Conservation (phyloP, 2,888 invertebrate species). For the Diarsia brunnea region DNA sequence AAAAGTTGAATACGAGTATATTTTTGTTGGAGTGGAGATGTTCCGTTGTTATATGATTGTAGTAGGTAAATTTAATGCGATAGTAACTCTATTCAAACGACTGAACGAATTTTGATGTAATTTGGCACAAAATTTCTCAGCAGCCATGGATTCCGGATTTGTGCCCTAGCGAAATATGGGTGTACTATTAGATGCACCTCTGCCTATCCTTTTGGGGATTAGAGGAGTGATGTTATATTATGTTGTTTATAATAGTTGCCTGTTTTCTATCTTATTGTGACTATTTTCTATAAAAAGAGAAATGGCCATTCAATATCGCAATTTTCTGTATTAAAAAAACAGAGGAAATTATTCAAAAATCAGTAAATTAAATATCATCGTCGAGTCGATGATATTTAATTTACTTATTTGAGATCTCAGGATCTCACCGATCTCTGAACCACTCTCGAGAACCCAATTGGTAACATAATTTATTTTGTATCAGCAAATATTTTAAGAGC, state of each 20-base stretch:
- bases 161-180: no score
- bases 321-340: background rate
- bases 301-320: background rate
- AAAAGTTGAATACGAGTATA: slow-evolving; percentile 7
- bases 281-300: no score
- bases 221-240: no score
- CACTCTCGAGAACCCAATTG: background rate
- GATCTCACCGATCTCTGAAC: background rate
- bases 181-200: no score
- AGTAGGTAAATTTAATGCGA: no score
- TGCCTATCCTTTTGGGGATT: no score
- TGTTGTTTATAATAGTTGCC: background rate
- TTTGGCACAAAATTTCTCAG: no score
- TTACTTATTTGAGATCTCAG: background rate
- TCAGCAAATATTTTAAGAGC: slow-evolving; percentile 23
- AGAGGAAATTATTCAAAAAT: background rate
- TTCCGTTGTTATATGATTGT: background rate
- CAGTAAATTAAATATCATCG: no score
- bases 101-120: no score
- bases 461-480: slow-evolving; percentile 31
- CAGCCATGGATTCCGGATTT: no score
- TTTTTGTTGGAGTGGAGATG: background rate
- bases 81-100: no score
- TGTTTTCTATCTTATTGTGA: no score
- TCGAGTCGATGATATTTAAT: slow-evolving; percentile 4